Evolutionary conservation across 2,888 invertebrate species (phyloP).

Genomic region (Melipona beecheii): DNA sequence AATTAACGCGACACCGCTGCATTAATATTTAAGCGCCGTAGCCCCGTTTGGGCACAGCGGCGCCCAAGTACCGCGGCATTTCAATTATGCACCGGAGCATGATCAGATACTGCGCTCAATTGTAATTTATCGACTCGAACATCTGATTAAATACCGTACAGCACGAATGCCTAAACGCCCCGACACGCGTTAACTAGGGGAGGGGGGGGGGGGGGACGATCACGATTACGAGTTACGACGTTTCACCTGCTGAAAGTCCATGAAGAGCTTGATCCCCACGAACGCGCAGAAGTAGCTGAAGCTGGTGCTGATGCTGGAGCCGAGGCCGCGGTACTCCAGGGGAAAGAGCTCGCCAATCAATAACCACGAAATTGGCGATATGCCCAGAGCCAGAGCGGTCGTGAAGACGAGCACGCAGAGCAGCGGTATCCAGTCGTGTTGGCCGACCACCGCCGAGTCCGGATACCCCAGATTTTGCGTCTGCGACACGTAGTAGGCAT

Average conservation of each 20-base stretch:
- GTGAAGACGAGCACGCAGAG: constrained; percentile 93
- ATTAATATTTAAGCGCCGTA: neutral
- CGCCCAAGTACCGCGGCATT: neutral
- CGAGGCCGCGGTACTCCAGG: constrained; percentile 92
- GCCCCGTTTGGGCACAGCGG: neutral
- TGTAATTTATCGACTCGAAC: neutral
- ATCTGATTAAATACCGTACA: neutral
- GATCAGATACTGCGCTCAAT: constrained; percentile 1
- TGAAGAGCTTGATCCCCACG: constrained; percentile 93
- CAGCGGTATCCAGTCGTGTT: constrained; percentile 93
- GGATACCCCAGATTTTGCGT: constrained; percentile 76
- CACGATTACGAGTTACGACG: neutral
- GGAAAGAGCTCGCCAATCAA: constrained; percentile 94
- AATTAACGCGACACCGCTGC: neutral
- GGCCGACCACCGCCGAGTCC: constrained; percentile 84
- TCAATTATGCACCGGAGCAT: neutral
- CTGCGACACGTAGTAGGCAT: constrained; percentile 88
- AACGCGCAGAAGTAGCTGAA: constrained; percentile 95
- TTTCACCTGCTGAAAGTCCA: constrained; percentile 89
- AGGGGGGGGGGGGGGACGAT: too few relatives aligned
- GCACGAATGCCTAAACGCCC: neutral
- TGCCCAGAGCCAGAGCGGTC: constrained; percentile 93
- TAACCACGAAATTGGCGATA: constrained; percentile 95
- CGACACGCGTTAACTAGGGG: neutral
- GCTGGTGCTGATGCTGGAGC: constrained; percentile 93